These are phyloP conservation scores for Phaedon cochleariae DNA, from an alignment of 2,888 invertebrate species.

Conservation along the genomic window DNA sequence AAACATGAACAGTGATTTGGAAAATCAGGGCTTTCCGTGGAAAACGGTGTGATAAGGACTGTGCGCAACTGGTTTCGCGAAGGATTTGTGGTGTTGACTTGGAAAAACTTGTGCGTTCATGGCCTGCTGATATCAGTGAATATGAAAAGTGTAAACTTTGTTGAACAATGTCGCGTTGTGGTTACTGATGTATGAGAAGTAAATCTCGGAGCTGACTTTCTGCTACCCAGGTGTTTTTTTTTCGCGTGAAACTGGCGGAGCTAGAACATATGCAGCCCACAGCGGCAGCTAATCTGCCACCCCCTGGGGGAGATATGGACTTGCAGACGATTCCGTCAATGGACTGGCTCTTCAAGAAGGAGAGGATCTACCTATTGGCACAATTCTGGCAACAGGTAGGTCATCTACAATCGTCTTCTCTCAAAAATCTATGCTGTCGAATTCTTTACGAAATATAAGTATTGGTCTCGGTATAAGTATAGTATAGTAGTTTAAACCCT, in stretches of 20 bases:
- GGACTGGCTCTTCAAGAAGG: constrained; percentile 97
- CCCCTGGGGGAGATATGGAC: constrained; percentile 85
- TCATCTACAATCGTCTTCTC: not conserved
- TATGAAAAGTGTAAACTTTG: constrained; percentile 17
- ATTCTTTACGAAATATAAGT: no score
- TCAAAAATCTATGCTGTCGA: not conserved
- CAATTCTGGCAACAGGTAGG: constrained; percentile 98
- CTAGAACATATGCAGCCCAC: constrained; percentile 78
- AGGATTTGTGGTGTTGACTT: not conserved
- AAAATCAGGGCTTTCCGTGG: not conserved
- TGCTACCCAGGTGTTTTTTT: constrained; percentile 4
- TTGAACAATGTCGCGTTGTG: no score
- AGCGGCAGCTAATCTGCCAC: constrained; percentile 66
- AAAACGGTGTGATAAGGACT: constrained; percentile 1
- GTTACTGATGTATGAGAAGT: no score
- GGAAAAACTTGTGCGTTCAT: not conserved
- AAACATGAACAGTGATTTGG: not conserved
- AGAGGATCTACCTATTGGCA: constrained; percentile 91
- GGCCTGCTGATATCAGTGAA: constrained; percentile 25
- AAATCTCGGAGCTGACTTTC: constrained; percentile 6
- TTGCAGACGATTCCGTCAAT: constrained; percentile 94
- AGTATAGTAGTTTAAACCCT: no score
- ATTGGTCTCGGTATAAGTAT: no score
- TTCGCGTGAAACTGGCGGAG: constrained; percentile 55
- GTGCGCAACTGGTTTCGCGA: constrained; percentile 12